Evolutionary conservation across 92 coral and sea anemone species (phyloP), one percentile per base, ranked within the genome.

Genomic region (Hydrozoanthus gracilis): DNA sequence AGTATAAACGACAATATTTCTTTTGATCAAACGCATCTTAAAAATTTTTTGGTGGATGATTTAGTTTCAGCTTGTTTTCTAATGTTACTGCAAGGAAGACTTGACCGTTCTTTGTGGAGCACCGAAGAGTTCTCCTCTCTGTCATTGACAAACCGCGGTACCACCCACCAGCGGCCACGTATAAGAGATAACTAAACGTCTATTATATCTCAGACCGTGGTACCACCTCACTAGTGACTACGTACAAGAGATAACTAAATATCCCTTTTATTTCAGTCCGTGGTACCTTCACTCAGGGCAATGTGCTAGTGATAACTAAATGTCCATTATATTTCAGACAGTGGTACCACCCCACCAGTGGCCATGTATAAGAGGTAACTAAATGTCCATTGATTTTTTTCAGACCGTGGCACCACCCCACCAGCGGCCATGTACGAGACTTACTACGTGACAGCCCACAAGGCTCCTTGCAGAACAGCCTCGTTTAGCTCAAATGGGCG

Each of bases 351-450:
- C 66, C 97, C 99, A 0, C 95, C 96, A 46, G 98, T 96, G 11
- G 95, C 95, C 61, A 95, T 97, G 98, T 97, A 97, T 60, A 98
- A 95, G 87, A 96, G 39, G 2, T 27, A 27, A 62, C 15, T 14
- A 27, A 27, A 27, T 27, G 39, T 27, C 39, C 39, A 27, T 27
- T 27, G 2, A 27, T 27, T 27, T 27, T 27, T 48, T 83, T 50
- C 88, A 96, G 99, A 94, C 48, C 96, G 96, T 79, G 92, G 97
- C 9, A 95, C 87, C 77, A 92, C 98, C 66, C 98, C 99, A 0
- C 95, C 98, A 46, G 98, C 98, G 11, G 95, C 95, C 61, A 97
- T 97, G 98, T 97, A 97, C 67, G 99, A 96, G 87, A 96, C 99
- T 4, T 97, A 97, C 79, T 97, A 97, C 54, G 99, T 97, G 69